Conservation (phyloP, 2,113 vertebrate species). For the Gorsachius goisagi region DNA sequence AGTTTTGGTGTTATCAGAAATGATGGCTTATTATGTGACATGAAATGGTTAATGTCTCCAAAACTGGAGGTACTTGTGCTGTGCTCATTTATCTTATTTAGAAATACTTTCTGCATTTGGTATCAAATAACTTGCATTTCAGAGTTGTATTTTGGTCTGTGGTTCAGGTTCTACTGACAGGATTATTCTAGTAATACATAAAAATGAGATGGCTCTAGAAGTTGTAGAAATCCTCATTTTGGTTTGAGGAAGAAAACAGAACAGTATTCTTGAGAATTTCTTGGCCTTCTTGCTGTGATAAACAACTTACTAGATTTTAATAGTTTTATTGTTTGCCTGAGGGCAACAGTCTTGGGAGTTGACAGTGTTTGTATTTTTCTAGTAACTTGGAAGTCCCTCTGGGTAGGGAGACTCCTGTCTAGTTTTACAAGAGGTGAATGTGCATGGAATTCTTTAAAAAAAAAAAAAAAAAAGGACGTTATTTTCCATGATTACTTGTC, state of each 20-base stretch:
- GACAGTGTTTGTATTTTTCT: background rate
- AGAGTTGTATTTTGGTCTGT: background rate
- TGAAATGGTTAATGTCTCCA: background rate
- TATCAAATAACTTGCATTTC: background rate
- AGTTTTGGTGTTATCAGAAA: background rate
- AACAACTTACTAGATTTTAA: background rate
- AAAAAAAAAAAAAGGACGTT: background rate
- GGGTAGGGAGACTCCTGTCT: background rate
- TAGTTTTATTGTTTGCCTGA: background rate
- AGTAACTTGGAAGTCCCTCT: background rate
- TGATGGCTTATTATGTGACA: background rate
- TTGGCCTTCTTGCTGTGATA: background rate
- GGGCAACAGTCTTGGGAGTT: background rate
- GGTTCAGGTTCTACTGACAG: background rate
- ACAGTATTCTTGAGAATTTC: background rate
- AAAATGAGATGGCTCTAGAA: background rate
- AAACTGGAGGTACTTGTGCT: background rate
- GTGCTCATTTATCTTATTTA: background rate
- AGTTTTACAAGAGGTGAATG: background rate
- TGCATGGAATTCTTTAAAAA: background rate
- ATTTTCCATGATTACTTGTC: background rate
- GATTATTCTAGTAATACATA: background rate
- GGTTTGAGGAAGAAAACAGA: background rate
- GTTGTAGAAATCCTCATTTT: background rate
- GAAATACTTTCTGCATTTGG: background rate